These are phyloP conservation scores for Gerris buenoi DNA, from an alignment of 1,140 invertebrate species.

Conservation along the genomic window DNA sequence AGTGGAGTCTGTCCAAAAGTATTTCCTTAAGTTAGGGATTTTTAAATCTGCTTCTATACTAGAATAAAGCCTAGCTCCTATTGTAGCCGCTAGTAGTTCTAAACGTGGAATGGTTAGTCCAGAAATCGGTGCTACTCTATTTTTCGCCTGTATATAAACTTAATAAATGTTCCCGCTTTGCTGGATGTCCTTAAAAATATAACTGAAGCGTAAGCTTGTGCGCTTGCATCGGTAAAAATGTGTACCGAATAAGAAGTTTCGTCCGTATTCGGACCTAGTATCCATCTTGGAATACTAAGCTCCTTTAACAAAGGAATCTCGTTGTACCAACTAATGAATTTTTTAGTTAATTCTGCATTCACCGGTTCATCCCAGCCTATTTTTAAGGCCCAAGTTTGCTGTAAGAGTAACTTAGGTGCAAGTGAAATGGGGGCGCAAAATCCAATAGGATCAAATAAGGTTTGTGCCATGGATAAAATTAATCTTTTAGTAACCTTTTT, in stretches of 20 bases:
- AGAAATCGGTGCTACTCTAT: constrained; percentile 25
- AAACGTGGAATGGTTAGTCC: constrained; percentile 25
- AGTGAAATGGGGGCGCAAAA: not conserved
- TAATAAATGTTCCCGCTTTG: not conserved
- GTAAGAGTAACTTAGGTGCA: not conserved
- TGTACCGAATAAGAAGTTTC: constrained; percentile 20
- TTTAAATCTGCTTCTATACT: not conserved
- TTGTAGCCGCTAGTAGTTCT: constrained; percentile 27
- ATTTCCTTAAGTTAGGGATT: constrained; percentile 14
- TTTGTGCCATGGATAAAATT: not conserved
- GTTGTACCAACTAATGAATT: not conserved
- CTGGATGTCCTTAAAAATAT: constrained; percentile 17
- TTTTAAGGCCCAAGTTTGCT: not conserved
- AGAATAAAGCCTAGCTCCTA: constrained; percentile 22
- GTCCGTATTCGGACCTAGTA: not conserved
- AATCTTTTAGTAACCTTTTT: not conserved
- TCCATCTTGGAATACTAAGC: not conserved
- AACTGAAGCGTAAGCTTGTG: constrained; percentile 23
- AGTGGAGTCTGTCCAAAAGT: constrained; percentile 27
- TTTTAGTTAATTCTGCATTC: not conserved
- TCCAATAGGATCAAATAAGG: not conserved
- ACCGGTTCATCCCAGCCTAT: constrained; percentile 1
- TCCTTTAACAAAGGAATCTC: not conserved
- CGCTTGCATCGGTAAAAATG: constrained; percentile 26
- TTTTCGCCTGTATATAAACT: constrained; percentile 18